Base-by-base conservation (phyloP, 2,797 vertebrate species). In the Oreonectes daqikongensis region DNA sequence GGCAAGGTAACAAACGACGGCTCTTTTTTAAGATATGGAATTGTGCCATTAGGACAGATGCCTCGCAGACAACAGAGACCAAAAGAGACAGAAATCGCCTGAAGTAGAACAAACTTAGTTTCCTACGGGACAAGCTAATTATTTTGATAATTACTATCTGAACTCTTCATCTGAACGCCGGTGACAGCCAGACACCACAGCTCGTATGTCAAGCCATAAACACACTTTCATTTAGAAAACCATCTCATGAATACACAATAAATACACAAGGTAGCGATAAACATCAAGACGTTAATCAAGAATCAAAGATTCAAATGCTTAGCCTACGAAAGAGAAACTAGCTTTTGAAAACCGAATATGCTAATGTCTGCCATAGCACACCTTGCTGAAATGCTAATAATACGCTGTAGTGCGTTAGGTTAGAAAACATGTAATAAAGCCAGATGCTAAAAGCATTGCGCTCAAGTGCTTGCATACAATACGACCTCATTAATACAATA, bases 1-100 rank as follows among this genome's bases (percentile, higher is more conserved):
- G 72, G 79, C 83, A 79, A 40, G 57, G 79, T 87, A 86, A 83
- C 86, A 73, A 86, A 78, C 74, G 85, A 77, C 28, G 8, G 69
- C 82, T 86, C 79, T 85, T 84, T 80, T 85, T 46, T 60, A 55
- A 65, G 38, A 79, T 69, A 59, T 80, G 74, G 67, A 76, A 70
- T 46, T 63, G 46, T 77, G 75, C 75, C 75, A 77, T 77, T 64
- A 77, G 66, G 75, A 64, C 75, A 77, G 75, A 77, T 77, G 75
- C 57, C n/a, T 1, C n/a, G 32, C 24, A 77, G 59, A 70, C 67
- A 44, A 24, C 24, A 30, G 57, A 70, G 32, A 63, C 55, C 46
- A 64, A 14, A 75, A 32, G 75, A 77, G 44, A 77, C 57, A 70
- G 75, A 44, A 57, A 70, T 30, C 50, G 75, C 75, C 75, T 77